Evolutionary conservation across 2,797 vertebrate species (phyloP).

Genomic region (Sardinella longiceps): DNA sequence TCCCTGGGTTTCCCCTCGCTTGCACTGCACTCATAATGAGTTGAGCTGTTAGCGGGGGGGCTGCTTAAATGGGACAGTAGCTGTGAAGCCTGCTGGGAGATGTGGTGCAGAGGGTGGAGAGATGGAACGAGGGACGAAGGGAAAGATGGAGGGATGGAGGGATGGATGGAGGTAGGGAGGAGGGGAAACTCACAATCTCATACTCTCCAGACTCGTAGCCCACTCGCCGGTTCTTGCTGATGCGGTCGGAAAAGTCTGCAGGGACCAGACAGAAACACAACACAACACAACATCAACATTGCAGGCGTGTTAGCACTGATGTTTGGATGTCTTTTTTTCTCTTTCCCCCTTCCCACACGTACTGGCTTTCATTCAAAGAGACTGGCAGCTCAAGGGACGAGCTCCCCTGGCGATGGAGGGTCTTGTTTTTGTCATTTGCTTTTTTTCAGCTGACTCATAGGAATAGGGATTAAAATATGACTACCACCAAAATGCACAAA

Average conservation of each 20-base stretch:
- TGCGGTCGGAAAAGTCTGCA: conserved; percentile 94
- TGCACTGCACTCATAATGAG: not conserved
- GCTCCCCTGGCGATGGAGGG: not conserved
- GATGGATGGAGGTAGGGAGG: too few species aligned
- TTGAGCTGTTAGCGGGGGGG: not conserved
- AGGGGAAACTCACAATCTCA: conserved; percentile 85
- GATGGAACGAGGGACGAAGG: too few species aligned
- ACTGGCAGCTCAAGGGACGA: not conserved
- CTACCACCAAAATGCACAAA: not conserved
- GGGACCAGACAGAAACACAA: conserved; percentile 33
- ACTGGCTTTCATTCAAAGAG: not conserved
- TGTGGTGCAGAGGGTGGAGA: not conserved
- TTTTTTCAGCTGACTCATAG: not conserved
- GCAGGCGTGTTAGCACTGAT: not conserved
- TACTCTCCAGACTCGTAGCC: conserved; percentile 95
- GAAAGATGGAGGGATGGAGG: too few species aligned
- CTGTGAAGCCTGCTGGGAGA: not conserved
- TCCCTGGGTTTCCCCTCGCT: not conserved
- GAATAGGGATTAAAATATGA: not conserved
- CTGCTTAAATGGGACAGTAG: conserved; percentile 18
- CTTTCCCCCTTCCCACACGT: not conserved
- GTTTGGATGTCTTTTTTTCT: not conserved
- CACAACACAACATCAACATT: not conserved
- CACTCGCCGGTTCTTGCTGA: conserved; percentile 85
- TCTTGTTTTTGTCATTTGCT: not conserved